Conservation (phyloP, 2,797 vertebrate genomes). For the Passerculus sandwichensis region DNA sequence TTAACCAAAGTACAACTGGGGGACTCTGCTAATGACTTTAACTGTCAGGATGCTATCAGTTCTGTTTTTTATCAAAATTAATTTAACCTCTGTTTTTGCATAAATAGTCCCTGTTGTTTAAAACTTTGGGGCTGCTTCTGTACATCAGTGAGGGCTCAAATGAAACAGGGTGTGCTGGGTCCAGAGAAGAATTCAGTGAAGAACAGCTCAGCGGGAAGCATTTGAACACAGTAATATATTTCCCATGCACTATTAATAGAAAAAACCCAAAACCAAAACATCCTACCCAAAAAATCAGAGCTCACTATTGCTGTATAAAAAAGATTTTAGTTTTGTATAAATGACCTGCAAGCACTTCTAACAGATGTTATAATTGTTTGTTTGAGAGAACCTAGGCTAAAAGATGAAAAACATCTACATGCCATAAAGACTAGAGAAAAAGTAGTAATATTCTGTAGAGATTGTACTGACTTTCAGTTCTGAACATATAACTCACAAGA, state of each 20-base stretch:
- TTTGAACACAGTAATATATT: background rate
- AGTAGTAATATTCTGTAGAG: background rate
- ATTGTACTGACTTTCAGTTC: background rate
- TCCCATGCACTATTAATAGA: background rate
- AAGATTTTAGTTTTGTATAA: background rate
- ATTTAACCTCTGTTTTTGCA: slow-evolving; percentile 4
- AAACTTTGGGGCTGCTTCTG: background rate
- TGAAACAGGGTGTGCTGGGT: background rate
- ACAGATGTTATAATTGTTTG: background rate
- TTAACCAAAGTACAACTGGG: background rate
- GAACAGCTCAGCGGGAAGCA: background rate
- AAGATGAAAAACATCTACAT: background rate
- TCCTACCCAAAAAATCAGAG: background rate
- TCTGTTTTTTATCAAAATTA: background rate
- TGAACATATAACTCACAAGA: background rate
- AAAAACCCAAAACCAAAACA: background rate
- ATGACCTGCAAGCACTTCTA: background rate
- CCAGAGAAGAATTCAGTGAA: background rate
- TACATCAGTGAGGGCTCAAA: background rate
- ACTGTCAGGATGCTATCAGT: background rate
- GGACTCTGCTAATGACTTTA: background rate
- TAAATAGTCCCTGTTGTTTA: background rate
- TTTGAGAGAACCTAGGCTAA: background rate
- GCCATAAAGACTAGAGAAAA: background rate
- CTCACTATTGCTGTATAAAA: background rate